A percentile compares a stretch with the other conserved stretches of the same genome.
These are phyloP conservation scores for Lysandra coridon DNA, from an alignment of 2,888 invertebrate genomes.

Conservation along the genomic window DNA sequence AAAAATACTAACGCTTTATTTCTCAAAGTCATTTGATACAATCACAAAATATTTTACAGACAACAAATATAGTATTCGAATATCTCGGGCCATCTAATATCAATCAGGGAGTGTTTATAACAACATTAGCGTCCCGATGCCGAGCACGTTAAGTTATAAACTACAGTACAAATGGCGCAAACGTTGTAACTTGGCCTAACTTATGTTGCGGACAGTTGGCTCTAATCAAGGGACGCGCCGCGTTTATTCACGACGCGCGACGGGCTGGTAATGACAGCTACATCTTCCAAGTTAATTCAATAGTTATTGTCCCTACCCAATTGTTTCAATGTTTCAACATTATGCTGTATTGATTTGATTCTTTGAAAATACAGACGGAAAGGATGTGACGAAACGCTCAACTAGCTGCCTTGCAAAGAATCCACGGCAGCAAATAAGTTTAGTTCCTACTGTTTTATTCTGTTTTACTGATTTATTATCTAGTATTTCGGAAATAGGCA, in stretches of 20 bases:
- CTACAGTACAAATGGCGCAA: slow-evolving; percentile 37
- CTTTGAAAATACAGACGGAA: no score
- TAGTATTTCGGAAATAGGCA: no score
- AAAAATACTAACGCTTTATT: neutral
- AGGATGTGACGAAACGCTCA: no score
- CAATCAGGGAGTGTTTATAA: slow-evolving; percentile 7
- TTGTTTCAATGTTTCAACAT: neutral
- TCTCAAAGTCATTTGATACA: neutral
- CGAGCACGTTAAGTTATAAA: slow-evolving; percentile 33
- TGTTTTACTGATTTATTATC: no score
- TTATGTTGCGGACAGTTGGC: slow-evolving; percentile 50
- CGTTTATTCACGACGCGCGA: neutral
- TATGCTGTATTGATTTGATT: no score
- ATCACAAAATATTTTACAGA: neutral
- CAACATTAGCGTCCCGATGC: slow-evolving; percentile 21
- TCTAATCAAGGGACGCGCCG: slow-evolving; percentile 51
- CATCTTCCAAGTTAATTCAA: slow-evolving; percentile 22
- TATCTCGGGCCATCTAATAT: slow-evolving; percentile 12
- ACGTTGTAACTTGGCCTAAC: slow-evolving; percentile 41
- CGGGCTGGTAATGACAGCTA: slow-evolving; percentile 25
- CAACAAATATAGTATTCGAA: neutral
- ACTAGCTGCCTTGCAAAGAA: no score
- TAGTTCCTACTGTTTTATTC: no score
- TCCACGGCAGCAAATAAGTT: no score
- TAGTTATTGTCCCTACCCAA: neutral